A percentile compares a stretch with the other conserved stretches of the same genome.
These are phyloP conservation scores for Peromyscus nudipes DNA, from an alignment of 2,797 vertebrate genomes.

Conservation along the genomic window DNA sequence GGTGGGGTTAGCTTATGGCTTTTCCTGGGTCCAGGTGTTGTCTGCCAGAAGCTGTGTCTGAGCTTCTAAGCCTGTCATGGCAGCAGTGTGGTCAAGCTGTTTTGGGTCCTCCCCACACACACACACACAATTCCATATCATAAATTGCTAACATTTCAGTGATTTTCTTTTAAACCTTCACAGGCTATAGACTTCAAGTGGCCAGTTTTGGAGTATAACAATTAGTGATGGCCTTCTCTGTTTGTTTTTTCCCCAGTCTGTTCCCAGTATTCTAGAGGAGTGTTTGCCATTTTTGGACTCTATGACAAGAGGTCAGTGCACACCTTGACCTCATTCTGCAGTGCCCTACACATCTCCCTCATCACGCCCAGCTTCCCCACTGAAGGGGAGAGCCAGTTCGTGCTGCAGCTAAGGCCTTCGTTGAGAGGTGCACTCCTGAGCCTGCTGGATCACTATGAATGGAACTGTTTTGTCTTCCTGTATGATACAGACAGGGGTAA, in stretches of 20 bases:
- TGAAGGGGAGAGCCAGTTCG: slow-evolving; percentile 98
- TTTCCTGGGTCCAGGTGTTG: no score
- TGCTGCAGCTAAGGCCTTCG: slow-evolving; percentile 97
- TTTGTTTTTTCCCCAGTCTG: slow-evolving; percentile 88
- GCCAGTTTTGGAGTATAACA: neutral
- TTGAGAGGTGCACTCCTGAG: slow-evolving; percentile 96
- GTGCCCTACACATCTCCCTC: slow-evolving; percentile 99
- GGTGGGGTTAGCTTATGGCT: no score
- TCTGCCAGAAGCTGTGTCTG: no score
- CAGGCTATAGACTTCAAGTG: neutral
- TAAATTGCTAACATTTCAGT: neutral
- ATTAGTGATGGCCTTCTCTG: neutral
- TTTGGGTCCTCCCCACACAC: no score
- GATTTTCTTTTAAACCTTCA: neutral
- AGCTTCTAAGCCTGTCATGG: no score
- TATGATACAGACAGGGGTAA: slow-evolving; percentile 99
- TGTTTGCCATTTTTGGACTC: slow-evolving; percentile 99
- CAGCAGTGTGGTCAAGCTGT: no score
- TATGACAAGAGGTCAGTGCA: slow-evolving; percentile 99
- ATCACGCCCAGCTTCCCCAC: slow-evolving; percentile 99
- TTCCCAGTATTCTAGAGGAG: slow-evolving; percentile 97
- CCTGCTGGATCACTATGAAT: slow-evolving; percentile 97
- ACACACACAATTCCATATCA: neutral
- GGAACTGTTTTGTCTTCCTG: slow-evolving; percentile 99
- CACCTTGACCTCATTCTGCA: slow-evolving; percentile 99